phyloP scores from a whole-genome alignment of 2,797 vertebrate species.

The Chromis chromis region DNA sequence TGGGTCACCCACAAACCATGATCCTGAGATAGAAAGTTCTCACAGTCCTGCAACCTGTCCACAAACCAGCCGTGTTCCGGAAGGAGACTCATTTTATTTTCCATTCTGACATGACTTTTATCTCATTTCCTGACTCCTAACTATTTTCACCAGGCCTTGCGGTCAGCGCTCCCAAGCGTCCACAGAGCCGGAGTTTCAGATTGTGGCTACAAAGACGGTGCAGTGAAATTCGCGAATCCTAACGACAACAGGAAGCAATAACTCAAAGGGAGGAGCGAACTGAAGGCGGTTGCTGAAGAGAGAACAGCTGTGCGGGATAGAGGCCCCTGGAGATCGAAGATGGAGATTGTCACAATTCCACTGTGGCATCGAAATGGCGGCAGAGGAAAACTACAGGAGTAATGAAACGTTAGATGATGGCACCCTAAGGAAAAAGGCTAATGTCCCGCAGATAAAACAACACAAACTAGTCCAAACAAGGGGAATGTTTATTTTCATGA shows the following conservation, averaged over 20 bases:
- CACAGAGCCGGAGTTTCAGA: conserved; percentile 31
- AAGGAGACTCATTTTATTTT: conserved; percentile 57
- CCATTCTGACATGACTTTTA: conserved; percentile 41
- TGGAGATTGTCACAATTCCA: conserved; percentile 56
- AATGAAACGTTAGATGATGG: conserved; percentile 49
- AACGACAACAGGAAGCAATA: conserved; percentile 74
- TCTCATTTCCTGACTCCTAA: conserved; percentile 50
- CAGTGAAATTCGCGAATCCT: conserved; percentile 35
- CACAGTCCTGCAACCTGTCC: conserved; percentile 49
- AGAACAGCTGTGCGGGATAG: conserved; percentile 69
- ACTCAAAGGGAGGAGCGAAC: conserved; percentile 65
- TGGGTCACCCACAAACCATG: conserved; percentile 21
- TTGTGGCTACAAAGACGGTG: not conserved
- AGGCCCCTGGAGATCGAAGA: conserved; percentile 31
- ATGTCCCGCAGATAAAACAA: conserved; percentile 53
- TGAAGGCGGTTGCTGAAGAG: conserved; percentile 54
- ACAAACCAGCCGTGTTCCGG: conserved; percentile 19
- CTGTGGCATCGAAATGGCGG: conserved; percentile 52
- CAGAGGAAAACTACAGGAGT: conserved; percentile 36
- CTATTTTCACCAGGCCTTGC: conserved; percentile 53
- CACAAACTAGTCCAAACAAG: conserved; percentile 54
- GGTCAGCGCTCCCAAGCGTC: conserved; percentile 60
- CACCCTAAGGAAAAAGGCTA: conserved; percentile 62
- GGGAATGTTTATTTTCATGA: conserved; percentile 66
- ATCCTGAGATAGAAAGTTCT: conserved; percentile 24